Base-by-base conservation (phyloP, 2,113 vertebrate species). In the Corapipo altera region DNA sequence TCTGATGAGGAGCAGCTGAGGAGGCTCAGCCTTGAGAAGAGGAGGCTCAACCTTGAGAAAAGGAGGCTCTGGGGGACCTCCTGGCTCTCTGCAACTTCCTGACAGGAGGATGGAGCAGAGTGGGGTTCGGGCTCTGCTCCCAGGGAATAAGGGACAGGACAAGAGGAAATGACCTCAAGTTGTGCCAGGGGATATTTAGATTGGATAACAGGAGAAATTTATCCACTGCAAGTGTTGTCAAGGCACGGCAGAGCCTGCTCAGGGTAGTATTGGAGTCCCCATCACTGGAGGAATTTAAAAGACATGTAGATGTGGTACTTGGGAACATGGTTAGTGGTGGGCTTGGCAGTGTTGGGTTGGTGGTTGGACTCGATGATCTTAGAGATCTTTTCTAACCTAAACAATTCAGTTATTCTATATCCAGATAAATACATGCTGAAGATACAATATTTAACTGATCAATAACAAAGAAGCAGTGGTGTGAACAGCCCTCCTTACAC, bases 341-440 rank as follows among this genome's bases (percentile, higher is more conserved):
- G 6, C 5, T 75, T 62, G 41, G 27, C 15, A 70, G 17, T 16
- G 35, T 5, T 76, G 64, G 41, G 22, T 35, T 62, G 41, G 12
- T 0, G 0, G 17, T 2, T 41, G 21, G 21, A 55, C 4, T 23
- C 0, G 0, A 44, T 12, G 0, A 11, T 28, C 12, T 23, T 13
- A 15, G 17, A 55, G 9, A 4, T 22, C 11, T 76, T 70, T 70
- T 35, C 26, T 49, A 48, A 48, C 14, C 9, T 48, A 76, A 83
- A 49, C 2, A 26, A 48, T 32, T 27, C 11, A n/a, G 17, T 35
- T 5, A 48, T 55, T 49, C 35, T 49, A 20, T 8, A 39, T 22
- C 9, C 41, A 44, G 6, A 32, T 3, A 67, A 15, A 12, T 32
- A 17, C 2, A 28, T 27, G 8, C 6, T 69, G 13, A 28, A 72